Evolutionary conservation across 2,797 vertebrate genomes (phyloP).

Genomic region (Crocodylus rhombifer): DNA sequence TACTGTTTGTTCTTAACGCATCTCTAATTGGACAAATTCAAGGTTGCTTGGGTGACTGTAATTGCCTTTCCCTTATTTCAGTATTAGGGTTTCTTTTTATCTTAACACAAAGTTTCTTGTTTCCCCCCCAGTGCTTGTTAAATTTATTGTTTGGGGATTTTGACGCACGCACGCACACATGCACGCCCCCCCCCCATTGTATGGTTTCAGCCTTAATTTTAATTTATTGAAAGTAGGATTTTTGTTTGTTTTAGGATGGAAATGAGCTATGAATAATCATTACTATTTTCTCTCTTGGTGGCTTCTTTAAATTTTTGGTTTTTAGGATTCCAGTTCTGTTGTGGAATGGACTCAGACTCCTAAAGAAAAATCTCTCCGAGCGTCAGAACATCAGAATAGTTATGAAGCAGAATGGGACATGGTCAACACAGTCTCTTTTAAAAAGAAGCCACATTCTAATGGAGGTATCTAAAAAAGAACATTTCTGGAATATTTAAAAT

Average conservation of each 20-base stretch:
- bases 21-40: not conserved
- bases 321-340: slow-evolving; percentile 96
- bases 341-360: slow-evolving; percentile 91
- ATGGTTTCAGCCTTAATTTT: not conserved
- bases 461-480: slow-evolving; percentile 82
- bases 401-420: slow-evolving; percentile 99
- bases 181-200: not conserved
- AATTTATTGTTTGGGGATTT: not conserved
- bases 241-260: not conserved
- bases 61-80: not conserved
- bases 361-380: slow-evolving; percentile 81
- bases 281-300: not conserved
- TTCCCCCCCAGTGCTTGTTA: not conserved
- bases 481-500: not conserved
- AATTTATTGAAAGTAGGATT: not conserved
- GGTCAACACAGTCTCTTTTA: slow-evolving; percentile 93
- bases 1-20: not conserved
- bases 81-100: not conserved
- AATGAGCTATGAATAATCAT: not conserved
- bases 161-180: not conserved
- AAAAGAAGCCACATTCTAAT: slow-evolving; percentile 88
- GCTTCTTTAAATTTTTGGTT: not conserved
- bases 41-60: not conserved
- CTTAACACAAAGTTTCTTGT: not conserved
- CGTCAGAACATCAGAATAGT: slow-evolving; percentile 88